Evolutionary conservation across 1,140 invertebrate genomes (phyloP).

Genomic region (Drosophila ambigua): DNA sequence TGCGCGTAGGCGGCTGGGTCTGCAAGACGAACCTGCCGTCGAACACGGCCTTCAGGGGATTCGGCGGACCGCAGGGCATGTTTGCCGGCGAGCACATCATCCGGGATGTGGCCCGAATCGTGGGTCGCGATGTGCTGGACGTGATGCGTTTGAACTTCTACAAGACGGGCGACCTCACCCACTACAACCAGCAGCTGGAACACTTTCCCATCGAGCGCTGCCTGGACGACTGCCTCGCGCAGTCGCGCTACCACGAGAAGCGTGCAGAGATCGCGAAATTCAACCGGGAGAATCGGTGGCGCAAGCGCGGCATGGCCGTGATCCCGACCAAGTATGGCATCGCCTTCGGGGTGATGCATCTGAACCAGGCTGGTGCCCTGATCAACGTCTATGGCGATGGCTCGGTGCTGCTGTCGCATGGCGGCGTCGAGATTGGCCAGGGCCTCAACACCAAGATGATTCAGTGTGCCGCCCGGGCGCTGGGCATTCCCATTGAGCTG

Average conservation of each 20-base stretch:
- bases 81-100: conserved; percentile 92
- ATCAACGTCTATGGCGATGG: conserved; percentile 96
- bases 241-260: conserved; percentile 88
- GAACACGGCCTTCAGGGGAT: conserved; percentile 95
- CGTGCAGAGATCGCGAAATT: conserved; percentile 87
- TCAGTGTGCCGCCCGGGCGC: conserved; percentile 90
- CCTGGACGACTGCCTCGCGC: conserved; percentile 91
- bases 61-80: conserved; percentile 96
- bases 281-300: conserved; percentile 92
- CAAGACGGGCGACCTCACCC: conserved; percentile 90
- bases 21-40: conserved; percentile 95
- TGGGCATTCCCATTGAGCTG: conserved; percentile 90
- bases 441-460: conserved; percentile 98
- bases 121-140: conserved; percentile 86
- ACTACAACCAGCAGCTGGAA: conserved; percentile 90
- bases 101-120: conserved; percentile 89
- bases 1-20: conserved; percentile 87
- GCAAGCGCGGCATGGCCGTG: conserved; percentile 93
- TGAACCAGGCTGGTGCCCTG: conserved; percentile 96
- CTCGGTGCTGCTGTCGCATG: conserved; percentile 95
- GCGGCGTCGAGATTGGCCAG: conserved; percentile 98
- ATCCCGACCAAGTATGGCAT: conserved; percentile 97
- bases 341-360: conserved; percentile 90
- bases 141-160: conserved; percentile 91
- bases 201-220: conserved; percentile 91